Evolutionary conservation across 2,113 vertebrate genomes (phyloP), one percentile per base, ranked within the genome.

Genomic region (Elephantulus edwardii): DNA sequence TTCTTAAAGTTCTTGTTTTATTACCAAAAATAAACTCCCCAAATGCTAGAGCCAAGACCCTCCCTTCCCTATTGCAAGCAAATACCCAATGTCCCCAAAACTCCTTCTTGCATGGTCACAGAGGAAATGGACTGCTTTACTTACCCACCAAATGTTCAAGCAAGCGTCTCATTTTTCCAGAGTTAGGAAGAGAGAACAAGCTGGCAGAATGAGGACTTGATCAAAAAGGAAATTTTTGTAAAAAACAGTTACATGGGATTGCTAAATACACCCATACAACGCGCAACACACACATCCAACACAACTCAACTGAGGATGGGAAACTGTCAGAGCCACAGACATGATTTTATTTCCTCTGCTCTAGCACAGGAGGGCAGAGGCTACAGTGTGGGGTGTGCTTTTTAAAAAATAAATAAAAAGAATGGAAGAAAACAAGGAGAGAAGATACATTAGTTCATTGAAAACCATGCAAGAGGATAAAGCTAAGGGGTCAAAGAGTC

Each of bases 141-240:
- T 98, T 98, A 98, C 98, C 96, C 97, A 98, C 97, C 90, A 85
- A 90, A 94, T 97, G 97, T 92, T 97, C 98, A 97, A 97, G 97
- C 97, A 97, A 97, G 95, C 97, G 96, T 96, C 97, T 97, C 97
- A 97, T 97, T 98, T 98, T 97, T 95, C 97, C 97, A 94, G 94
- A 98, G 97, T 97, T 97, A 98, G 96, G 97, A 97, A 96, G 98
- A 98, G 94, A 98, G 96, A 98, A 97, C 97, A 98, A 97, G 97
- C 98, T 98, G 97, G 97, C 96, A 98, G 97, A 97, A 97, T 98
- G 97, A 96, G 96, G 96, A 97, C 97, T 97, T 98, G 97, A 98
- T 97, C 97, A 97, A 97, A 98, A 98, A 97, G 93, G 96, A 97
- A 97, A 97, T 96, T 97, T 97, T 95, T 97, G 97, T 83, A 97